Conservation (phyloP, 2,888 invertebrate species). For the Gonocerus acuteangulatus region DNA sequence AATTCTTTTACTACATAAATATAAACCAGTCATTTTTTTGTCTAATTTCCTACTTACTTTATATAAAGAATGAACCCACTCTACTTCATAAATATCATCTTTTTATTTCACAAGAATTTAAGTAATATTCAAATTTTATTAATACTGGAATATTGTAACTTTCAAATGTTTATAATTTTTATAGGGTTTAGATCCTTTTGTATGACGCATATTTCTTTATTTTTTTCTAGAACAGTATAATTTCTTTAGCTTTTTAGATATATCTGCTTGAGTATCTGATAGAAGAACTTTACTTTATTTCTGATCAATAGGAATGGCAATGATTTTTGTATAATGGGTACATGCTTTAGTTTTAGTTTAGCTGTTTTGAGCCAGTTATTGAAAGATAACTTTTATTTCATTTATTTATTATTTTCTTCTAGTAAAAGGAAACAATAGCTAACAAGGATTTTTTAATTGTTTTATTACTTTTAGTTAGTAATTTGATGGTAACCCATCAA, state of each 20-base stretch:
- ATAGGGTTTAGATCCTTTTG: slow-evolving; percentile 18
- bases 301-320: slow-evolving; percentile 2
- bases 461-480: slow-evolving; percentile 26
- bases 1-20: too few relatives aligned
- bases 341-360: slow-evolving; percentile 25
- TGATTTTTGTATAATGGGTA: slow-evolving; percentile 16
- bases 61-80: too few relatives aligned
- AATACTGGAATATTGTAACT: too few relatives aligned
- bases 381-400: slow-evolving; percentile 9
- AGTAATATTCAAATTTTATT: too few relatives aligned
- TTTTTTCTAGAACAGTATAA: slow-evolving; percentile 17
- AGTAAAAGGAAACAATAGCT: slow-evolving; percentile 13
- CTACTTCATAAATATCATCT: too few relatives aligned
- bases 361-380: slow-evolving; percentile 15
- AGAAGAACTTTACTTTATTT: slow-evolving; percentile 18
- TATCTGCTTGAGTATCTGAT: slow-evolving; percentile 16
- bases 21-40: too few relatives aligned
- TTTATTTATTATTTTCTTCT: slow-evolving; percentile 16
- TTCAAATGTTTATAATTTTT: slow-evolving; percentile 9
- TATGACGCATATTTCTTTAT: not conserved
- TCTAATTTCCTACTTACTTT: too few relatives aligned
- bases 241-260: slow-evolving; percentile 13
- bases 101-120: too few relatives aligned
- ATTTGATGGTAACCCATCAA: slow-evolving; percentile 23
- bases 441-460: slow-evolving; percentile 25